These are phyloP conservation scores for Cyprinodon diabolis DNA, from an alignment of 2,797 vertebrate species.

Conservation along the genomic window DNA sequence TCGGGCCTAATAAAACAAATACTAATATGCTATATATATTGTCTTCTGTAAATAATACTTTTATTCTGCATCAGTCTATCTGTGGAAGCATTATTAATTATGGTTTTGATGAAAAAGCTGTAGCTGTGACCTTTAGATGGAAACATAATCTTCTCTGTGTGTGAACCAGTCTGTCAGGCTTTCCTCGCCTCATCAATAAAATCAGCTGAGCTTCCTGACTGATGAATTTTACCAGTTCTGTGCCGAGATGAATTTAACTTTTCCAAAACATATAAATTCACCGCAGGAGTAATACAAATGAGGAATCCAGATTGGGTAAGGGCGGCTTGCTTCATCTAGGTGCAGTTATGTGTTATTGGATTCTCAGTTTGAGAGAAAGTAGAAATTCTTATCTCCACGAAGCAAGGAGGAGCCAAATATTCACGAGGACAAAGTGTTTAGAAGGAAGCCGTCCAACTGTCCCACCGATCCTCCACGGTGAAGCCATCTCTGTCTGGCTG, in stretches of 20 bases:
- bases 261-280: constrained; percentile 30
- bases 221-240: constrained; percentile 25
- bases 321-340: constrained; percentile 31
- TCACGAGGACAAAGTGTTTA: constrained; percentile 39
- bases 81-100: too few species aligned
- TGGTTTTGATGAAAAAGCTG: too few species aligned
- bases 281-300: constrained; percentile 39
- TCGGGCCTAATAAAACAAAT: too few species aligned
- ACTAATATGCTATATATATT: too few species aligned
- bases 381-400: too few species aligned
- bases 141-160: not conserved
- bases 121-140: too few species aligned
- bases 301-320: constrained; percentile 35
- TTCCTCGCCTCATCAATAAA: constrained; percentile 28
- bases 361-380: too few species aligned
- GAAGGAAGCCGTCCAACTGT: constrained; percentile 45
- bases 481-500: constrained; percentile 45
- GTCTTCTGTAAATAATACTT: too few species aligned
- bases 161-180: constrained; percentile 10
- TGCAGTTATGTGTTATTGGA: not conserved
- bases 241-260: constrained; percentile 39
- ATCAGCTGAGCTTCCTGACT: constrained; percentile 15
- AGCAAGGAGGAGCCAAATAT: constrained; percentile 31
- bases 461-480: constrained; percentile 22
- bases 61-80: too few species aligned